A percentile compares a stretch with the other conserved stretches of the same genome.
phyloP scores from a whole-genome alignment of 92 coral and sea anemone species.

The Zoanthus solanderi region DNA sequence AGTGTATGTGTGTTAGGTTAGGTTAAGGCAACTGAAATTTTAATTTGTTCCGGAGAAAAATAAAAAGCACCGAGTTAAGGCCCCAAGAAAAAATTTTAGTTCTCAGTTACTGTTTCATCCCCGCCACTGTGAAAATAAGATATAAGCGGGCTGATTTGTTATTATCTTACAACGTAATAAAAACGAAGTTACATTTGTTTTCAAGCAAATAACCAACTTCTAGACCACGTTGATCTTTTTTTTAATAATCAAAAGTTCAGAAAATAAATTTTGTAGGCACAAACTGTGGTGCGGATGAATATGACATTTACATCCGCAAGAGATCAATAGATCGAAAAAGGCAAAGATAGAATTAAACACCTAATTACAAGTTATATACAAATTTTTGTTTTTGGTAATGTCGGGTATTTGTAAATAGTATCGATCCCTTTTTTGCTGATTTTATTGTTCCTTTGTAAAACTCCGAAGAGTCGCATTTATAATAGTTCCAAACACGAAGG shows the following conservation, averaged over 20 bases:
- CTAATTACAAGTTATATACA: neutral
- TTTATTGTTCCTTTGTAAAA: constrained; percentile 7
- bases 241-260: no score
- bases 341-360: neutral
- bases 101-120: neutral
- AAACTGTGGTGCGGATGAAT: neutral
- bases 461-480: neutral
- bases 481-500: neutral
- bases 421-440: neutral
- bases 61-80: no score
- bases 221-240: neutral
- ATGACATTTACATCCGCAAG: neutral
- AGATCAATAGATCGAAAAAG: neutral
- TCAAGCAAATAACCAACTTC: neutral
- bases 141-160: neutral
- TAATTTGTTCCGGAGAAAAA: no score
- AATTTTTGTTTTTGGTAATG: neutral
- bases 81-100: neutral
- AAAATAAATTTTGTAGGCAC: neutral
- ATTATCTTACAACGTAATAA: neutral
- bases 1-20: no score
- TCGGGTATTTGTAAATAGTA: constrained; percentile 3
- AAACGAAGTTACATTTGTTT: neutral
- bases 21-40: no score
- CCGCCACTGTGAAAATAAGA: neutral